Base-by-base conservation (phyloP, 1,140 invertebrate species). In the Bathynomus jamesi region DNA sequence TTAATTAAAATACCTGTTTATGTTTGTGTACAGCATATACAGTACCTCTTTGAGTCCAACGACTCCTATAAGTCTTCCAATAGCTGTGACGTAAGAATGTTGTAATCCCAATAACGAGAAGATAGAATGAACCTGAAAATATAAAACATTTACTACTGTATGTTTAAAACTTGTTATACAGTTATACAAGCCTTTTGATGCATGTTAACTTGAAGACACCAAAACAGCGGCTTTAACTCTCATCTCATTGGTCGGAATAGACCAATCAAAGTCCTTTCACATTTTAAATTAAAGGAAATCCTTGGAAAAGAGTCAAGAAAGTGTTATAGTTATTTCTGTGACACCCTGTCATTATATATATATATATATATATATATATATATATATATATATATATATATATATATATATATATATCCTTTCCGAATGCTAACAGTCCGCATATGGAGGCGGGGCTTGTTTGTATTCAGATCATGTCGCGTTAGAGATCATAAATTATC, bases 71-170 rank as follows among this genome's bases (percentile, higher is more conserved):
- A 99, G 86, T 78, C 91, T 87, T 0, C 97, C 97, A 70, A 96
- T 96, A 32, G 95, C 93, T 4, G 97, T 99, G 0, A 99, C 97
- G 83, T 99, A 99, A 2, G 97, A 95, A 79, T 96, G 92, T 84
- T 95, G 96, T 3, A 99, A 90, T 28, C 95, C 95, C 60, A 99
- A 87, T 85, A 99, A 91, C 3, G 94, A 98, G 83, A 99, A 99
- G 5, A 99, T 83, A 8, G 96, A 98, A 84, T 99, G 96, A 1
- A 97, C 95, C 85, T 87, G 79, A n/a, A 78, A 76, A 61, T 64
- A 69, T 72, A 46, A 69, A 7, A 65, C 17, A 40, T 40, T 40
- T 40, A n/a, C 17, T 40, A 8, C 17, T 40, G 17, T 40, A 8
- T 8, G 17, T 40, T 40, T 40, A 40, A 40, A 40, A 40, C 7